Evolutionary conservation across 2,797 vertebrate species (phyloP).

Genomic region (Myioborus miniatus): DNA sequence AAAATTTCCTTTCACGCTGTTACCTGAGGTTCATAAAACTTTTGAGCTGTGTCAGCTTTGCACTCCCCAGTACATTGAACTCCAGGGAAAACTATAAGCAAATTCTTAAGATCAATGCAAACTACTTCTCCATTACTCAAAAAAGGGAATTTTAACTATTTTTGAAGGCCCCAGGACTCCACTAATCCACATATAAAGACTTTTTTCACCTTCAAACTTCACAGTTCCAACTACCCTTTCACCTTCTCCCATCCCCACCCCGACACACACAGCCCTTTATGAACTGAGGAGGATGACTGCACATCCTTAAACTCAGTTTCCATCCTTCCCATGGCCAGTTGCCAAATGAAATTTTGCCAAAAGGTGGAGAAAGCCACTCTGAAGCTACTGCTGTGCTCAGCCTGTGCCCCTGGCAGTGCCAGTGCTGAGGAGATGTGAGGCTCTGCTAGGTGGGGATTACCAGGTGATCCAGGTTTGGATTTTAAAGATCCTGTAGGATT

Average conservation of each 20-base stretch:
- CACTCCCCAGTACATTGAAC: constrained; percentile 61
- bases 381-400: background rate
- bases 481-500: background rate
- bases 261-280: background rate
- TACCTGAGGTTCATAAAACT: constrained; percentile 73
- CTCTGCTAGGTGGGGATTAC: background rate
- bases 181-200: constrained; percentile 51
- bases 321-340: background rate
- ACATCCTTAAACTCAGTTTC: background rate
- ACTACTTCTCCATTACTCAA: constrained; percentile 68
- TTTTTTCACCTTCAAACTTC: constrained; percentile 57
- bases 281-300: background rate
- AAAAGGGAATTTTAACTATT: constrained; percentile 66
- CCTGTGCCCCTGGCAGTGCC: background rate
- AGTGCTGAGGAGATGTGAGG: background rate
- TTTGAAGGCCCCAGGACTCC: constrained; percentile 61
- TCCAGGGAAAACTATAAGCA: constrained; percentile 64
- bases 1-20: constrained; percentile 72
- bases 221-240: constrained; percentile 35
- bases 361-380: background rate
- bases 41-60: constrained; percentile 69
- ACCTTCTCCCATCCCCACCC: background rate
- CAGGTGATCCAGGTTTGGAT: background rate
- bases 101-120: constrained; percentile 69
- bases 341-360: background rate